Evolutionary conservation across 2,797 vertebrate species (phyloP).

Genomic region (Bovichtus diacanthus): DNA sequence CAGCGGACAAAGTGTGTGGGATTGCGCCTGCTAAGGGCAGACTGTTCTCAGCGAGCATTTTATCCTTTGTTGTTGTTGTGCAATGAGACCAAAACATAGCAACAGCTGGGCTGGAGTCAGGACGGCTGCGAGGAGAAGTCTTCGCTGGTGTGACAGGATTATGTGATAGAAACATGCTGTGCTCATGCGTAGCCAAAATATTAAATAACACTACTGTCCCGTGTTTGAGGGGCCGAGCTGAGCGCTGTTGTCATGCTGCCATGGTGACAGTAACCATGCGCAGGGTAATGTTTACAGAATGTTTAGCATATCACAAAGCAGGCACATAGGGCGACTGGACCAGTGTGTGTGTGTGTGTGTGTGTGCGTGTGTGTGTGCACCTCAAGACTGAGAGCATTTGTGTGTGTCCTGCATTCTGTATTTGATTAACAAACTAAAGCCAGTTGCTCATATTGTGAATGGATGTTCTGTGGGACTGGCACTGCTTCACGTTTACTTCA

Average conservation of each 20-base stretch:
- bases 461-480: not conserved
- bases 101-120: constrained; percentile 75
- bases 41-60: constrained; percentile 57
- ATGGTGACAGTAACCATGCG: constrained; percentile 95
- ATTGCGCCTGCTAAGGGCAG: constrained; percentile 43
- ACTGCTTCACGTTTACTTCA: not conserved
- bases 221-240: constrained; percentile 88
- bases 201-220: constrained; percentile 90
- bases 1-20: constrained; percentile 52
- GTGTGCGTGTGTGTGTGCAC: constrained; percentile 22
- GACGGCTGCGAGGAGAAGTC: constrained; percentile 45
- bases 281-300: constrained; percentile 93
- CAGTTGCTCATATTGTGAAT: constrained; percentile 37
- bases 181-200: constrained; percentile 88
- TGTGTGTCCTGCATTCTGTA: constrained; percentile 21
- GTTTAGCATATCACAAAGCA: constrained; percentile 91
- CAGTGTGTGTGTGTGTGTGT: constrained; percentile 46
- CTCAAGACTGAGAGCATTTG: constrained; percentile 39
- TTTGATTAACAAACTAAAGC: constrained; percentile 41
- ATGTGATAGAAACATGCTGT: constrained; percentile 83
- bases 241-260: constrained; percentile 92
- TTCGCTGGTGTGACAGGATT: constrained; percentile 73
- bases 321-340: constrained; percentile 66
- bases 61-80: constrained; percentile 75
- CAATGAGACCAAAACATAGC: constrained; percentile 82